These are phyloP conservation scores for Coturnix japonica DNA, from an alignment of 2,113 vertebrate species.

Conservation along the genomic window DNA sequence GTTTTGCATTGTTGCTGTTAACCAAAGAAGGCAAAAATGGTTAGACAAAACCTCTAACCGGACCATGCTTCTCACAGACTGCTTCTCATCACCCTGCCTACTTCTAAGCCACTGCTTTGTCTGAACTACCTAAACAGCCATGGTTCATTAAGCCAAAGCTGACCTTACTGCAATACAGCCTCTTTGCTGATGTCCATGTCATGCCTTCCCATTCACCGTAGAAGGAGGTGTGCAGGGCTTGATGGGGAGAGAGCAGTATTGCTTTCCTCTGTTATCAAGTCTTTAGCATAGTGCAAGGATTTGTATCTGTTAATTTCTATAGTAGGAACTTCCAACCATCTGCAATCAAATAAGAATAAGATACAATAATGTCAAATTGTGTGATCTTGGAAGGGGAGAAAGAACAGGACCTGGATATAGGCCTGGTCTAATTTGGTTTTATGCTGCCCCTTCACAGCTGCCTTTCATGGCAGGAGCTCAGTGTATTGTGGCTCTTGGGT, in stretches of 20 bases:
- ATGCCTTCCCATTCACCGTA: not conserved
- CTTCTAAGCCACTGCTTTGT: constrained; percentile 28
- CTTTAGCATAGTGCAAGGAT: not conserved
- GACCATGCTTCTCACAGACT: not conserved
- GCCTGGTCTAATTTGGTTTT: not conserved
- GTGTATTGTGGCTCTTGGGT: not conserved
- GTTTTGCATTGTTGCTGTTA: not conserved
- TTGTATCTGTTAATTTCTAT: not conserved
- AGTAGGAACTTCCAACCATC: not conserved
- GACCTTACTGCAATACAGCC: not conserved
- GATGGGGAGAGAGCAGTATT: not conserved
- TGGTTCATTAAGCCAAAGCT: constrained; percentile 67
- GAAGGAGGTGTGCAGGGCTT: not conserved
- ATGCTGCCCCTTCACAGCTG: not conserved
- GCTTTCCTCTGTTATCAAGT: not conserved
- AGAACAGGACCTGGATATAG: not conserved
- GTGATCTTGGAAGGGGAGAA: not conserved
- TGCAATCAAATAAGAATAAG: not conserved
- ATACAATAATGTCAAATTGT: not conserved
- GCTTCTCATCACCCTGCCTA: not conserved
- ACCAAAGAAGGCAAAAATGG: not conserved
- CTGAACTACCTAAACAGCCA: not conserved
- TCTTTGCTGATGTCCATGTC: not conserved
- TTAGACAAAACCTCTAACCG: not conserved
- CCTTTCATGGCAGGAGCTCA: not conserved